These are phyloP conservation scores for Mus musculus DNA, from an alignment of 2,113 vertebrate species.

Conservation along the genomic window GRCm39 chr7:67247001-67247500, in stretches of 20 bases:
- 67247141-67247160: not conserved
- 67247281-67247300: not conserved
- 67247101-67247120: not conserved
- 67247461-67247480: not conserved
- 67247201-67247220: not conserved
- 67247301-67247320: not conserved
- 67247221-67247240: not conserved
- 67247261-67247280: not conserved
- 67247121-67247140: not conserved
- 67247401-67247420: not conserved
- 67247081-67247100: not conserved
- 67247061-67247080: not conserved
- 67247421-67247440: not conserved
- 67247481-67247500: too few relatives aligned
- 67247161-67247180: not conserved
- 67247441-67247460: not conserved
- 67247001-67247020: not conserved
- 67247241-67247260: not conserved
- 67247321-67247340: not conserved
- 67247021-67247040: not conserved
- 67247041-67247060: not conserved
- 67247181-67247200: not conserved
- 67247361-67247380: not conserved
- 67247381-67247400: conserved; percentile 13
- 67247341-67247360: not conserved